Evolutionary conservation across 2,113 vertebrate genomes (phyloP).

Genomic region (Oxygymnocypris stewartii): DNA sequence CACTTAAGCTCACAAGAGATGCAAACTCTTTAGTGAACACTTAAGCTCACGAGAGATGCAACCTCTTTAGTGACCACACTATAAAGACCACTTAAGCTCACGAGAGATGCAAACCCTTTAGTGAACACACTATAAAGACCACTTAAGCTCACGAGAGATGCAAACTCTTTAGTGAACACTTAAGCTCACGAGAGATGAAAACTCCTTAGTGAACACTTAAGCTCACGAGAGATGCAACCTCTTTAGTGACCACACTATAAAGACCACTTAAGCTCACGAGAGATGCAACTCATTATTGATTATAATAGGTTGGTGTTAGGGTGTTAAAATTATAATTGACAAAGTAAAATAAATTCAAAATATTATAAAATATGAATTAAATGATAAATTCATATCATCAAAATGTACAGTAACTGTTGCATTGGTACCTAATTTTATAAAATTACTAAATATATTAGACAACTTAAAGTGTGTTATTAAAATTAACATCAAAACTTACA

Average conservation of each 20-base stretch:
- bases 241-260: neutral
- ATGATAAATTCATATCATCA: too few species aligned
- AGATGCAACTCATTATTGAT: neutral
- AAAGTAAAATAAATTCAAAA: neutral
- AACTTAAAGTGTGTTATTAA: neutral
- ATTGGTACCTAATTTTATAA: neutral
- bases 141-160: too few species aligned
- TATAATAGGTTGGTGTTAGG: neutral
- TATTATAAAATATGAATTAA: neutral
- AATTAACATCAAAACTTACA: neutral
- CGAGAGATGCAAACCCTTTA: too few species aligned
- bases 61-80: too few species aligned
- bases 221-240: neutral
- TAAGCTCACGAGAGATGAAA: too few species aligned
- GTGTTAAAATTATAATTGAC: neutral
- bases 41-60: too few species aligned
- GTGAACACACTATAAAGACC: too few species aligned
- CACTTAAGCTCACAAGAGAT: too few species aligned
- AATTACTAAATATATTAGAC: neutral
- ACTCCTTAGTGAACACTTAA: too few species aligned
- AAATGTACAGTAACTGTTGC: neutral
- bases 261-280: neutral
- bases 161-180: too few species aligned
- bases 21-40: too few species aligned
- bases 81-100: too few species aligned